These are phyloP conservation scores for Acanthis flammea DNA, from an alignment of 2,797 vertebrate species.

Conservation along the genomic window DNA sequence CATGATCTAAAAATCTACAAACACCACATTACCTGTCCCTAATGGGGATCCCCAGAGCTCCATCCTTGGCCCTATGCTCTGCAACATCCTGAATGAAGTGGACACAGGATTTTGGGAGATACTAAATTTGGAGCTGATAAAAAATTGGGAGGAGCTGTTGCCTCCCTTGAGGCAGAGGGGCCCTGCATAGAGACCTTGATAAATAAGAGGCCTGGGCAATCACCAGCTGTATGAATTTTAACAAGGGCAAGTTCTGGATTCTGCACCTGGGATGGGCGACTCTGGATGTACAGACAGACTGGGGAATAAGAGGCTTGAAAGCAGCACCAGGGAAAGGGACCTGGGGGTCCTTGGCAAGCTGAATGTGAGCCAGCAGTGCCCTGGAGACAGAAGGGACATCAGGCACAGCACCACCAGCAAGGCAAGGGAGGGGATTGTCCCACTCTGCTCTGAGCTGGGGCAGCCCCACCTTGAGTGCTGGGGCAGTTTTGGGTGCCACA, in stretches of 20 bases:
- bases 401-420: fast-evolving
- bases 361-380: fast-evolving
- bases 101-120: not conserved
- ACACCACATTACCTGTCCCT: fast-evolving
- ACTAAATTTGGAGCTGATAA: not conserved
- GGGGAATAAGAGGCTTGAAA: not conserved
- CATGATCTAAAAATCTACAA: not conserved
- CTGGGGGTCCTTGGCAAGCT: not conserved
- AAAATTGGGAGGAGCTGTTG: not conserved
- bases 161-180: not conserved
- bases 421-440: not conserved
- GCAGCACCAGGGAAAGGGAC: not conserved
- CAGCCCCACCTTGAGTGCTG: fast-evolving
- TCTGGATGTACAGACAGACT: fast-evolving
- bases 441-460: not conserved
- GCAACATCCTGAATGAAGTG: not conserved
- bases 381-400: not conserved
- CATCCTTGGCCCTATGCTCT: no score
- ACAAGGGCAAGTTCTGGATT: not conserved
- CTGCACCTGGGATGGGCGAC: not conserved
- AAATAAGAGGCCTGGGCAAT: not conserved
- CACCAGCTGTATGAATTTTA: fast-evolving
- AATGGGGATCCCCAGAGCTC: not conserved
- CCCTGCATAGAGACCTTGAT: no score
- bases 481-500: not conserved